Evolutionary conservation across 1,140 invertebrate species (phyloP).

Genomic region (Reticulitermes speratus): DNA sequence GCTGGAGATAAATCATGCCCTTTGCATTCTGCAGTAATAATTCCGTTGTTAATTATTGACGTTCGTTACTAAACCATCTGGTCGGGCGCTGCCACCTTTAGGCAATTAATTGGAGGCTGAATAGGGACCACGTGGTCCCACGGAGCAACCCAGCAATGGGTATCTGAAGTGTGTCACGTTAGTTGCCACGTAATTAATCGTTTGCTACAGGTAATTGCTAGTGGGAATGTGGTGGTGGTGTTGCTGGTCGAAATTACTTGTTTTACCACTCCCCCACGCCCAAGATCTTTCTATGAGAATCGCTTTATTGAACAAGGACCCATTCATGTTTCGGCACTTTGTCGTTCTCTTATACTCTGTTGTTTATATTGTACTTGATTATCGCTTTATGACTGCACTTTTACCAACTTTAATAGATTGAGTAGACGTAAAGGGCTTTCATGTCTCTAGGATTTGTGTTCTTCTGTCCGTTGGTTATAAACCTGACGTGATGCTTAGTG

Average conservation of each 20-base stretch:
- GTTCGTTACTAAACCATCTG: not conserved
- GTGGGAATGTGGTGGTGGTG: not conserved
- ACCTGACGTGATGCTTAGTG: not conserved
- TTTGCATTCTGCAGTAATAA: not conserved
- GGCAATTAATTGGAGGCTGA: not conserved
- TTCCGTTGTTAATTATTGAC: not conserved
- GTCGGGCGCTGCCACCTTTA: not conserved
- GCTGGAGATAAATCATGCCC: not conserved
- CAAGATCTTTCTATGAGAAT: not conserved
- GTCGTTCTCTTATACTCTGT: not conserved
- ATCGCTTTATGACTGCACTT: not conserved
- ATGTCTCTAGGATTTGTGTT: not conserved
- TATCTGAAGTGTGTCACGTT: not conserved
- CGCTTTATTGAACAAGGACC: not conserved
- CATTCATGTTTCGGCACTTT: not conserved
- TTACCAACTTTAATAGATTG: not conserved
- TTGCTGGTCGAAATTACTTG: not conserved
- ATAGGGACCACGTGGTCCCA: not conserved
- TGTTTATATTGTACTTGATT: not conserved
- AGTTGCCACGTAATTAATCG: not conserved
- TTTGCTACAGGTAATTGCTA: not conserved
- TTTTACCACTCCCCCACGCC: not conserved
- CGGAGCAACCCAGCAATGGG: not conserved
- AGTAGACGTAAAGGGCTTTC: not conserved
- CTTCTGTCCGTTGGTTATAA: not conserved